Evolutionary conservation across 2,888 invertebrate species (phyloP).

Genomic region (Xylota segnis): DNA sequence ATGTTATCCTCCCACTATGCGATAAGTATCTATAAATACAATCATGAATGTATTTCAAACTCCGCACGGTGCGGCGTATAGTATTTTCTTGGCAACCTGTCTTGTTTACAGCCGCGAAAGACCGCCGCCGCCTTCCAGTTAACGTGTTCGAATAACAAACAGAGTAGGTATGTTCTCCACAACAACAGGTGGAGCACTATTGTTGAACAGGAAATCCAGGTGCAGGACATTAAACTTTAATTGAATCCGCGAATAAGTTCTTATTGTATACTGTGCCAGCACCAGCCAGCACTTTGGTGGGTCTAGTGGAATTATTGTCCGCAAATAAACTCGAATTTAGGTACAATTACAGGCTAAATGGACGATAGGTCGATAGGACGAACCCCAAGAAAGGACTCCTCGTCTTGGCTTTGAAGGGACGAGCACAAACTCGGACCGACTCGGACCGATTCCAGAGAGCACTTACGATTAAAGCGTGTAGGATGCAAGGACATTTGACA

Average conservation of each 20-base stretch:
- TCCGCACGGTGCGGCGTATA: not conserved
- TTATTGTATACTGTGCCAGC: not conserved
- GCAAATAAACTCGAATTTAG: conserved; percentile 18
- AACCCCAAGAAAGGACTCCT: no score
- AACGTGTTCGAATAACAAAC: conserved; percentile 3
- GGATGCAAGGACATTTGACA: conserved; percentile 15
- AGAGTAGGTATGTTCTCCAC: no score
- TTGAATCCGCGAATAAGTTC: not conserved
- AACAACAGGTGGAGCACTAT: conserved; percentile 53
- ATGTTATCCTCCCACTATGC: conserved; percentile 7
- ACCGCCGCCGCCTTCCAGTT: conserved; percentile 16
- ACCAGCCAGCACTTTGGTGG: not conserved
- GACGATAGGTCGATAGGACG: no score
- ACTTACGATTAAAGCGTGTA: not conserved
- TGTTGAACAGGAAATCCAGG: conserved; percentile 6
- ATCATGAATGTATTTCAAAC: not conserved
- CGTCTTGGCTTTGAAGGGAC: no score
- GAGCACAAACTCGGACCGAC: not conserved
- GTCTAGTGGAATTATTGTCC: not conserved
- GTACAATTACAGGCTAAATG: not conserved
- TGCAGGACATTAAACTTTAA: conserved; percentile 48
- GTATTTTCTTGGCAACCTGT: conserved; percentile 39
- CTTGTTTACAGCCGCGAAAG: conserved; percentile 41
- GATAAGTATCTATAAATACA: not conserved
- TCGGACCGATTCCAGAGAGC: conserved; percentile 29